phyloP scores from a whole-genome alignment of 2,113 vertebrate genomes.

The Peromyscus leucopus region DNA sequence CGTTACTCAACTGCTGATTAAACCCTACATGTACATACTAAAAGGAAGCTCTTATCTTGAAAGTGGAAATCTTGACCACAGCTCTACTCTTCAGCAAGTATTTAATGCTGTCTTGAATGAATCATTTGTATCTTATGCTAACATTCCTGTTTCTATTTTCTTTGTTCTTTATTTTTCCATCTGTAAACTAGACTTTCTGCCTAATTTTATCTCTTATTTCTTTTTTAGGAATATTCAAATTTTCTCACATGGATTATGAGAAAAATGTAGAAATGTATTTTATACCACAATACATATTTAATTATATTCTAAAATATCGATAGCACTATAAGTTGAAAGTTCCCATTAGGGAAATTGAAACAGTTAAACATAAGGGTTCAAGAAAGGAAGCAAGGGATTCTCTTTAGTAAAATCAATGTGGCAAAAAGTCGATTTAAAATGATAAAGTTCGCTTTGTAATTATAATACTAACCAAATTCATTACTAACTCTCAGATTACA shows the following conservation, averaged over 20 bases:
- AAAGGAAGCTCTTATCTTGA: background rate
- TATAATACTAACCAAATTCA: background rate
- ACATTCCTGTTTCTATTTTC: background rate
- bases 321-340: background rate
- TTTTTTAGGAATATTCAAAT: background rate
- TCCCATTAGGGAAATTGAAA: background rate
- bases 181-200: background rate
- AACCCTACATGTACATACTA: background rate
- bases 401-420: background rate
- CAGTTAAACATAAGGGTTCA: background rate
- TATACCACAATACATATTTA: background rate
- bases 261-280: background rate
- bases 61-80: background rate
- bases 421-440: background rate
- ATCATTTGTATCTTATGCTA: background rate
- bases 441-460: background rate
- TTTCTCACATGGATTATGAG: background rate
- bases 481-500: background rate
- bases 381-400: background rate
- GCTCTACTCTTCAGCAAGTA: background rate
- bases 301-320: background rate
- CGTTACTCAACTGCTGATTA: background rate
- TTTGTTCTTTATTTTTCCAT: background rate
- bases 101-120: background rate
- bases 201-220: background rate